Evolutionary conservation across 2,113 vertebrate species (phyloP).

Genomic region (Hiodon alosoides): DNA sequence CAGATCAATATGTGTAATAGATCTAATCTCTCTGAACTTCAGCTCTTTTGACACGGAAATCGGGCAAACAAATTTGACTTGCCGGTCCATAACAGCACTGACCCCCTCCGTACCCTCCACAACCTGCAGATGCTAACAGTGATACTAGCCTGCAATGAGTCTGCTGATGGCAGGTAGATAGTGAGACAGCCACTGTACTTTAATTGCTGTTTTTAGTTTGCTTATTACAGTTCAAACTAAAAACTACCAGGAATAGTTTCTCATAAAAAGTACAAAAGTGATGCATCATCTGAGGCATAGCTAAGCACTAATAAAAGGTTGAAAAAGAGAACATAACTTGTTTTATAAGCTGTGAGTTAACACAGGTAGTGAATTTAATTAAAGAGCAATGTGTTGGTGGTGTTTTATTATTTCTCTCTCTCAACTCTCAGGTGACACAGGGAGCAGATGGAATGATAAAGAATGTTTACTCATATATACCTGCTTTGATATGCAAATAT

Average conservation of each 20-base stretch:
- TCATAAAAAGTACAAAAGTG: neutral
- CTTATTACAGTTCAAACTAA: neutral
- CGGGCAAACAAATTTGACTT: constrained; percentile 55
- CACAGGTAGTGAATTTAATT: constrained; percentile 12
- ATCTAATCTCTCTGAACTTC: constrained; percentile 47
- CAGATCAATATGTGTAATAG: constrained; percentile 60
- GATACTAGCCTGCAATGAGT: neutral
- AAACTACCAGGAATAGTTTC: neutral
- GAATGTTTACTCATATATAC: constrained; percentile 49
- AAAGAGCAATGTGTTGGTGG: constrained; percentile 18
- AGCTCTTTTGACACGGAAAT: constrained; percentile 49
- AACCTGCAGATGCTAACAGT: neutral
- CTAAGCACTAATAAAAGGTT: too few relatives aligned
- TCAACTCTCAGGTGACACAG: constrained; percentile 36
- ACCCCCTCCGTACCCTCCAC: constrained; percentile 8
- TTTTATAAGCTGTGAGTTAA: neutral
- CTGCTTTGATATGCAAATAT: constrained; percentile 64
- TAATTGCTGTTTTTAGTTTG: neutral
- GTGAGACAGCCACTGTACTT: neutral
- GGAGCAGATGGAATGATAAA: constrained; percentile 52
- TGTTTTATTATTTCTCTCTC: constrained; percentile 21
- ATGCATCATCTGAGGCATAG: too few relatives aligned
- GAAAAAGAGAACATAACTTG: neutral
- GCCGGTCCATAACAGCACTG: constrained; percentile 23
- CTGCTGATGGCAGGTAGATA: neutral